phyloP scores from a whole-genome alignment of 2,113 vertebrate genomes.

The Lutjanus erythropterus region DNA sequence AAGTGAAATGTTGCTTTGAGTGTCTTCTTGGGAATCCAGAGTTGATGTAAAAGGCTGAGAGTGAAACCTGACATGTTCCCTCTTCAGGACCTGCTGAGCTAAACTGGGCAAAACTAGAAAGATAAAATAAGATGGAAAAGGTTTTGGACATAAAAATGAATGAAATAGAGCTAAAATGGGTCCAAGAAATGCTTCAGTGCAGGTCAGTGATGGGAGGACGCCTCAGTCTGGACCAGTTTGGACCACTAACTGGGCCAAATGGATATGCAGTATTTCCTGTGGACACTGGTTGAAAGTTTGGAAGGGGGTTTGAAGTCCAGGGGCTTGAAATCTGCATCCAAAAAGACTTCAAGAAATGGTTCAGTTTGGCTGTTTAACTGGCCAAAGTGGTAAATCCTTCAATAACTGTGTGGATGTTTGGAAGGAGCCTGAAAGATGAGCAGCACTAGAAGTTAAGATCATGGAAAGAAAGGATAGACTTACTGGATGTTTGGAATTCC shows the following conservation, averaged over 20 bases:
- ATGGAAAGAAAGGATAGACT: no score
- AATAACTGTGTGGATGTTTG: not conserved
- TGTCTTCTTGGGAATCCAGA: not conserved
- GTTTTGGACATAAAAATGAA: not conserved
- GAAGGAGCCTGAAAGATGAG: not conserved
- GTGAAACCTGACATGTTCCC: conserved; percentile 15
- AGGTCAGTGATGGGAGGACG: not conserved
- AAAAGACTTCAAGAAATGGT: not conserved
- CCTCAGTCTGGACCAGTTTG: not conserved
- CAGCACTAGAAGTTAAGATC: not conserved
- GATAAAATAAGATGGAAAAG: not conserved
- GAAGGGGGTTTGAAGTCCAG: not conserved
- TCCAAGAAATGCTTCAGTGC: not conserved
- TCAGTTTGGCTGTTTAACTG: not conserved
- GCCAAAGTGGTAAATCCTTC: not conserved
- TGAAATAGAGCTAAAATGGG: not conserved
- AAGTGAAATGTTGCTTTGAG: conserved; percentile 45
- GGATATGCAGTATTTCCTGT: not conserved
- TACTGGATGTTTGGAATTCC: not conserved
- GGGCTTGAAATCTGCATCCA: not conserved
- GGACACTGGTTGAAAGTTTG: not conserved
- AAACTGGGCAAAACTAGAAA: conserved; percentile 24
- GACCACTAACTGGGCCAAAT: not conserved
- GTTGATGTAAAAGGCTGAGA: not conserved
- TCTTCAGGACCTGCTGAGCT: conserved; percentile 13